Conservation (phyloP, 2,797 vertebrate species). For the Cygnus olor region DNA sequence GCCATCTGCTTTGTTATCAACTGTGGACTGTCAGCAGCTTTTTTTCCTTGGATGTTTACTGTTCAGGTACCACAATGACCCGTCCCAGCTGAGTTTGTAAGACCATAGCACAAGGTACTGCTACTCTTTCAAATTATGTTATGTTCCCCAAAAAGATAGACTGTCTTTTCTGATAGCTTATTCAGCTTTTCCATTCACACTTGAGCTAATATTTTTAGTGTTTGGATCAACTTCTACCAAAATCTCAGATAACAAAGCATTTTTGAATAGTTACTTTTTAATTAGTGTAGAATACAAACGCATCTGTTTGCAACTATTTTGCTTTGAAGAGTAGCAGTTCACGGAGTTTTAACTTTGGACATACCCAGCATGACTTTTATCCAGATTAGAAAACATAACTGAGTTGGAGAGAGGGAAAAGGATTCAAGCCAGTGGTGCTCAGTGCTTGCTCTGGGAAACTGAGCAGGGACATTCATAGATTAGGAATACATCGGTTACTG, state of each 20-base stretch:
- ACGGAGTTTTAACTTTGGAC: conserved; percentile 56
- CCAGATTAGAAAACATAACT: conserved; percentile 53
- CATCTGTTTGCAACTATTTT: conserved; percentile 42
- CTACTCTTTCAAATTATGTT: neutral
- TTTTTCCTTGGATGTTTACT: neutral
- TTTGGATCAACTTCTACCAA: neutral
- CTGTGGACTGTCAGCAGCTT: neutral
- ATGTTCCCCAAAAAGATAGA: neutral
- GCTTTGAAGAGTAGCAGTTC: conserved; percentile 60
- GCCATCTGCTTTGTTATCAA: neutral
- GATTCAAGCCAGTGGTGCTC: neutral
- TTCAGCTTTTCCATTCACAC: neutral
- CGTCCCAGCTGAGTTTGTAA: neutral
- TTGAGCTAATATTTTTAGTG: neutral
- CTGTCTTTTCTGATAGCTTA: neutral
- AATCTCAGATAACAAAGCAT: conserved; percentile 46
- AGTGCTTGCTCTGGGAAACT: neutral
- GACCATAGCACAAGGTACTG: neutral
- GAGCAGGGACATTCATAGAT: conserved; percentile 24
- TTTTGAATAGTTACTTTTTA: conserved; percentile 16
- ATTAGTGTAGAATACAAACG: conserved; percentile 43
- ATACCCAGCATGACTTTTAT: conserved; percentile 24
- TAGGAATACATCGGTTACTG: conserved; percentile 13
- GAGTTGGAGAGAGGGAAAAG: neutral
- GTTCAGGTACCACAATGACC: neutral